These are phyloP conservation scores for Idaea dimidiata DNA, from an alignment of 2,888 invertebrate genomes.

Conservation along the genomic window DNA sequence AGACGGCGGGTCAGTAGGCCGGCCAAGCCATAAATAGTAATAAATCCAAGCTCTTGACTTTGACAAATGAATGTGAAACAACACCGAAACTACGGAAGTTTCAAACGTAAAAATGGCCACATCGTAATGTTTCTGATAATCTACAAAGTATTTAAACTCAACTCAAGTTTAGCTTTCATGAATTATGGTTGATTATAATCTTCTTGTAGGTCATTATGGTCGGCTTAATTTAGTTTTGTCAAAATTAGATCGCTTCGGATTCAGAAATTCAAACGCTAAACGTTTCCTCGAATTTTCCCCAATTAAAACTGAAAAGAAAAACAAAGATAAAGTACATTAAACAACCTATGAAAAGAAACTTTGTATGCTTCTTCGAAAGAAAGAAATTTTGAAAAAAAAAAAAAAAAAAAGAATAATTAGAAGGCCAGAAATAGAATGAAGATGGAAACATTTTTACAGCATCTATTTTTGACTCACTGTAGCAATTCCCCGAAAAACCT, in stretches of 20 bases:
- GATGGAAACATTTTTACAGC: neutral
- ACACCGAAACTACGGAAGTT: constrained; percentile 25
- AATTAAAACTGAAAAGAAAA: too few relatives aligned
- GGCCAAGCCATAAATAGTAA: constrained; percentile 52
- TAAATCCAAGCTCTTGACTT: constrained; percentile 58
- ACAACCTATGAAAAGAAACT: too few relatives aligned
- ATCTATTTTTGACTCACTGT: neutral
- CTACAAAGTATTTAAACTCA: neutral
- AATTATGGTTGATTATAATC: constrained; percentile 1
- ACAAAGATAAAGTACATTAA: too few relatives aligned
- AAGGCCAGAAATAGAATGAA: neutral
- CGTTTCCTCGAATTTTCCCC: too few relatives aligned
- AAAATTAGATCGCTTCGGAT: neutral
- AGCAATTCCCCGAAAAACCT: neutral
- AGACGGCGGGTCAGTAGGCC: constrained; percentile 46
- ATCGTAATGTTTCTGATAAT: neutral
- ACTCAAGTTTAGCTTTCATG: neutral
- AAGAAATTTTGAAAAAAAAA: too few relatives aligned
- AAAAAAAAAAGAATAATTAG: too few relatives aligned
- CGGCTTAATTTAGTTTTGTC: neutral
- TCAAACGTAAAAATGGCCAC: constrained; percentile 28
- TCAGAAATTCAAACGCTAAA: neutral
- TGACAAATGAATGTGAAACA: constrained; percentile 56
- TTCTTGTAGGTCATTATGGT: neutral
- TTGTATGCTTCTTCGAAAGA: too few relatives aligned